Evolutionary conservation across 2,797 vertebrate species (phyloP), one percentile per base, ranked within the genome.

Genomic region (Limosa lapponica): DNA sequence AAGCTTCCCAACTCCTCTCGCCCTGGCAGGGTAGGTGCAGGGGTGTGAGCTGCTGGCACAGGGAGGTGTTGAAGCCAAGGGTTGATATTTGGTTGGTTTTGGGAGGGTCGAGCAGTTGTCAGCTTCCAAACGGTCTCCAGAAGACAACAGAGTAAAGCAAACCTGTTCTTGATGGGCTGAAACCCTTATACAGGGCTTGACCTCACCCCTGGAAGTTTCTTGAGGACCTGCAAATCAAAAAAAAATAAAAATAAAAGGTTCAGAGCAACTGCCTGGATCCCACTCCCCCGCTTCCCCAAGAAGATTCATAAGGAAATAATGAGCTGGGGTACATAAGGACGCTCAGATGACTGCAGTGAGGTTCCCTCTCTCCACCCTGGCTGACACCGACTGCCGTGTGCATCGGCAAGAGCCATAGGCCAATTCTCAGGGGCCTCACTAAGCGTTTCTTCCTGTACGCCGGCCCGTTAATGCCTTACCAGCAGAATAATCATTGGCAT

Each of bases 401-500:
- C 75, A 28, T 34, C 27, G 3, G 8, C 43, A 4, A 34, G 54
- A 28, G 32, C 79, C 7, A 7, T 5, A 23, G 52, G 48, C 67
- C 73, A 62, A 20, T 79, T 79, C 75, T 55, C 89, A 24, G 39
- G 69, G 75, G 81, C 32, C 55, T 49, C 28, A 3, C 86, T 74
- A 34, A 64, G 51, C 4, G 11, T 79, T 89, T 55, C 77, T 75
- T 59, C n/a, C 49, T 58, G 19, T 9, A 23, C 39, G 0, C 28
- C 61, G 6, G 71, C 61, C 70, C 4, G 5, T 52, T 73, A 61
- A 37, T 79, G 77, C 90, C 91, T 95, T 82, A 90, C 89, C 90
- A 93, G 94, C 93, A 90, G 87, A 91, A 93, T 79, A 72, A 85
- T 62, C 78, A 37, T 62, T 32, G 82, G 10, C 9, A 44, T 95